Conservation (phyloP, 64 coral and sea anemone species). For the Stylophora pistillata region DNA sequence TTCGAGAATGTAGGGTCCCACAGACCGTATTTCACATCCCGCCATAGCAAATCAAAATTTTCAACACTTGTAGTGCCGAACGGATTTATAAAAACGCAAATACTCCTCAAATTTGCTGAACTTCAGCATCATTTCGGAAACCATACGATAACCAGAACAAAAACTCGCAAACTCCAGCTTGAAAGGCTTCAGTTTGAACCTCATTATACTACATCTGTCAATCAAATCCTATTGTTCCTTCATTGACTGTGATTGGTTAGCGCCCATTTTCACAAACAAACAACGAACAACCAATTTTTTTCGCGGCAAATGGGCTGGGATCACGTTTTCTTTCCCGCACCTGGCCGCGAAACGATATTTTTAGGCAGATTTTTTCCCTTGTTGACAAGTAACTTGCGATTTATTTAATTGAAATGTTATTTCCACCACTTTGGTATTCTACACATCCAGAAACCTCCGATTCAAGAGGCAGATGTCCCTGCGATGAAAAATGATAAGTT, state of each 20-base stretch:
- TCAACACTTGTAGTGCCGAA: conserved; percentile 28
- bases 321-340: neutral
- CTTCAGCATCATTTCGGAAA: conserved; percentile 1
- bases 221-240: conserved; percentile 58
- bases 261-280: conserved; percentile 54
- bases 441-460: neutral
- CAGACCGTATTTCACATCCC: conserved; percentile 61
- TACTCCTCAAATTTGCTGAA: conserved; percentile 1
- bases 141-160: conserved; percentile 4
- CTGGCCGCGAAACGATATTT: neutral
- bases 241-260: conserved; percentile 50
- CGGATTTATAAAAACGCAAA: neutral
- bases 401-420: conserved; percentile 1
- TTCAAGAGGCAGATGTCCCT: neutral
- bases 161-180: conserved; percentile 50
- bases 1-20: conserved; percentile 73
- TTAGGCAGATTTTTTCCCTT: neutral
- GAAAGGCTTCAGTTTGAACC: conserved; percentile 26
- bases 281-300: conserved; percentile 27
- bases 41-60: conserved; percentile 48
- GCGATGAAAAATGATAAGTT: neutral
- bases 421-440: neutral
- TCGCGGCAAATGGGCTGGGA: conserved; percentile 10
- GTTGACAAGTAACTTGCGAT: neutral
- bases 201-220: conserved; percentile 69